Percentiles rank a stretch among this genome's conserved stretches.
Conservation (phyloP, 2,888 invertebrate genomes). For the Bimastos eiseni region DNA sequence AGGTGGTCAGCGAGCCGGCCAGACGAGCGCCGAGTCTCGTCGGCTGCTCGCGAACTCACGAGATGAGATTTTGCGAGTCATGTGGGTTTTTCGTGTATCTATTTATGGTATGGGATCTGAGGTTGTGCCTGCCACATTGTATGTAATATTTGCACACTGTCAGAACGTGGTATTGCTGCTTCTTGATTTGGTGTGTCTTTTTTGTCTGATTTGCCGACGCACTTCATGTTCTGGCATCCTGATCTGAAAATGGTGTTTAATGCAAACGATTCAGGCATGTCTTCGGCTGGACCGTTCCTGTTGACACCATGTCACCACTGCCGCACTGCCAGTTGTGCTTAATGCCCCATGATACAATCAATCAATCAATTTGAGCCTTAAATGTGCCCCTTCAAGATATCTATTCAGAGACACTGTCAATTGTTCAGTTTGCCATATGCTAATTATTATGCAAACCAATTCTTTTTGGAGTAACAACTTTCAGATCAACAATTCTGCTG, state of each 20-base stretch:
- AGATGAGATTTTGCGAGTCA: background rate
- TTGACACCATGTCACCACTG: background rate
- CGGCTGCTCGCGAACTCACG: background rate
- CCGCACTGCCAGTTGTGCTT: background rate
- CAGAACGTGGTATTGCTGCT: background rate
- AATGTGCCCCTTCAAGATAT: too few relatives aligned
- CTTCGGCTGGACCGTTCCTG: background rate
- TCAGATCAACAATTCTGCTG: too few relatives aligned
- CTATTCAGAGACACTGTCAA: too few relatives aligned
- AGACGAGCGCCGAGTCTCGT: background rate
- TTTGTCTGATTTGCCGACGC: background rate
- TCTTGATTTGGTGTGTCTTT: background rate
- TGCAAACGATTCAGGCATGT: background rate
- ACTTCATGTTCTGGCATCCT: background rate
- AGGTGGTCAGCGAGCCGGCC: background rate
- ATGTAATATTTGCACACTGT: background rate
- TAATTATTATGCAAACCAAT: background rate
- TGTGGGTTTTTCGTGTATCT: background rate
- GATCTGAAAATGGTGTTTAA: background rate
- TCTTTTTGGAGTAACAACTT: background rate
- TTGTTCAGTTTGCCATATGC: background rate
- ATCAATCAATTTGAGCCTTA: too few relatives aligned
- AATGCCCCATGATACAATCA: too few relatives aligned
- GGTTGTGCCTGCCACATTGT: background rate
- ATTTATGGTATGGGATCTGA: slow-evolving; percentile 13